Percentiles rank a stretch among this genome's conserved stretches.
phyloP scores from a whole-genome alignment of 53 echinoderm and acorn worm species.

The Henricia sp. region DNA sequence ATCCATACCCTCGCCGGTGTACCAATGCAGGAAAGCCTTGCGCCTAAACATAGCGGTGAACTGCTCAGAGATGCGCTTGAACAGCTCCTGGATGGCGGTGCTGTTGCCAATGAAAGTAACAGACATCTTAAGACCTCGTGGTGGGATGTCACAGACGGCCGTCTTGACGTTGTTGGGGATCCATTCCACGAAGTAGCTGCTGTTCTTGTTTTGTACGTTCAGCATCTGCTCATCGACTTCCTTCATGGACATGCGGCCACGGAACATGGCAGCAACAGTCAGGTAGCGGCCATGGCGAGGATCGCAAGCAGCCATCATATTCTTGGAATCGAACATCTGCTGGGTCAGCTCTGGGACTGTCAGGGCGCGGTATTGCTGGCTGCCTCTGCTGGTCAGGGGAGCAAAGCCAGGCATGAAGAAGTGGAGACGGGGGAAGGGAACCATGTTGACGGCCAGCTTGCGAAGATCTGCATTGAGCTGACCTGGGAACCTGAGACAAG shows the following conservation, averaged over 20 bases:
- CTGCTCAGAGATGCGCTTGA: conserved; percentile 92
- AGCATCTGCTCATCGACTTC: conserved; percentile 90
- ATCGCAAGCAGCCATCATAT: conserved; percentile 99
- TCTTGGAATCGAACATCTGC: conserved; percentile 98
- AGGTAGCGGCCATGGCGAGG: conserved; percentile 97
- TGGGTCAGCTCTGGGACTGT: conserved; percentile 99
- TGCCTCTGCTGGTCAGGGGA: conserved; percentile 95
- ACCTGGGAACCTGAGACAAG: conserved; percentile 95
- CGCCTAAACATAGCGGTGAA: conserved; percentile 98
- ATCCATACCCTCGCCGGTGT: conserved; percentile 99
- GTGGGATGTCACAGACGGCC: conserved; percentile 86
- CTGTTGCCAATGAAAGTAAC: conserved; percentile 84
- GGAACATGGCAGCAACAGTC: conserved; percentile 94
- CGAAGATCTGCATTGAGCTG: conserved; percentile 97
- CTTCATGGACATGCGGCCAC: conserved; percentile 99
- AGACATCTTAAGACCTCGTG: conserved; percentile 84
- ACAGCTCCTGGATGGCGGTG: conserved; percentile 89
- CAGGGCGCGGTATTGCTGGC: conserved; percentile 93
- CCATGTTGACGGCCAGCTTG: conserved; percentile 98
- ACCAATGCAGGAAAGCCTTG: conserved; percentile 98
- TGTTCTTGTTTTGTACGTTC: conserved; percentile 86
- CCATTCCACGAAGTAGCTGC: conserved; percentile 94
- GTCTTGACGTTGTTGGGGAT: conserved; percentile 91
- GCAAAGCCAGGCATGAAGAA: conserved; percentile 99
- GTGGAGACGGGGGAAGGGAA: conserved; percentile 98